These are phyloP conservation scores for Ametastegia equiseti DNA, from an alignment of 2,888 invertebrate genomes.

Conservation along the genomic window DNA sequence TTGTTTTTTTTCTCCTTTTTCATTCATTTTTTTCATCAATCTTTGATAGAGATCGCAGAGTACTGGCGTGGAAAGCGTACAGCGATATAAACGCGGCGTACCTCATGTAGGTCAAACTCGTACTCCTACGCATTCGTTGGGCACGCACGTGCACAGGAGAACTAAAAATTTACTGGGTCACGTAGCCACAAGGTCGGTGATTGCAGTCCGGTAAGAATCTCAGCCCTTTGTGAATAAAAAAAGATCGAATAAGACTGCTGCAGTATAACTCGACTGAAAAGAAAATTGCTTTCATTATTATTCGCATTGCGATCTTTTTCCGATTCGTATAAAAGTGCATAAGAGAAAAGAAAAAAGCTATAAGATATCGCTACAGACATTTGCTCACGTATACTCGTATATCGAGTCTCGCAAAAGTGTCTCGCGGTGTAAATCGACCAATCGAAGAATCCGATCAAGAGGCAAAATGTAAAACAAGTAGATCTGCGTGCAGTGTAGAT, in stretches of 20 bases:
- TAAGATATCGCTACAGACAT: too few relatives aligned
- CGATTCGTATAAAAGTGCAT: not conserved
- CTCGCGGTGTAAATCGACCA: conserved; percentile 2
- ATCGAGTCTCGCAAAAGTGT: not conserved
- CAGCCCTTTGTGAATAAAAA: conserved; percentile 30
- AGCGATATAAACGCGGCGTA: conserved; percentile 35
- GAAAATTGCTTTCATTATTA: not conserved
- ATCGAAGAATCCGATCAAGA: not conserved
- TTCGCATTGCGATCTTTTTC: not conserved
- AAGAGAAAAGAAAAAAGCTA: too few relatives aligned
- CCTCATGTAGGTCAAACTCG: conserved; percentile 43
- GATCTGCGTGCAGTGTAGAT: not conserved
- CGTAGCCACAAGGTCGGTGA: conserved; percentile 49
- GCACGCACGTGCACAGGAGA: conserved; percentile 39
- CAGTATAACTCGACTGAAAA: too few relatives aligned
- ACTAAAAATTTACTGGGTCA: conserved; percentile 47
- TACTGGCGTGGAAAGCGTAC: conserved; percentile 30
- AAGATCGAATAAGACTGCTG: not conserved
- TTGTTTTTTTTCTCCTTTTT: not conserved
- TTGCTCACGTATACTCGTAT: not conserved
- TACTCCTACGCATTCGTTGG: conserved; percentile 42
- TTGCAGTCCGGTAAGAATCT: conserved; percentile 41
- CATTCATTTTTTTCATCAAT: not conserved
- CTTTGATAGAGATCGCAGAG: not conserved
- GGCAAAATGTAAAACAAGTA: conserved; percentile 13